Evolutionary conservation across 2,113 vertebrate species (phyloP), one percentile per base, ranked within the genome.

Genomic region (Tetrao urogallus): DNA sequence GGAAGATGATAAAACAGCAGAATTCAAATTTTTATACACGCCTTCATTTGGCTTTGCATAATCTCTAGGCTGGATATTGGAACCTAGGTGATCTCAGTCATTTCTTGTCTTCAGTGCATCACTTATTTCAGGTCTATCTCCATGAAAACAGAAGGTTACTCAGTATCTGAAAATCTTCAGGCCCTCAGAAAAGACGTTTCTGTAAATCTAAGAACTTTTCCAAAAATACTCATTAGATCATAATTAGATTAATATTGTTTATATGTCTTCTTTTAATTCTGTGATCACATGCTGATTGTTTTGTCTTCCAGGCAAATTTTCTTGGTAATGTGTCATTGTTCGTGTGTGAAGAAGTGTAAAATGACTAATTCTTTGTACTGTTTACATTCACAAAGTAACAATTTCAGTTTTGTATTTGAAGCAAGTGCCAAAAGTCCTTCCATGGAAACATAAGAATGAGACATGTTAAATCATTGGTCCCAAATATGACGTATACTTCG

Each of bases 251-350:
- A 74, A 18, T 65, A 16, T 70, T 94, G 47, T 86, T 80, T 78
- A 38, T 86, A 30, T 48, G 24, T 86, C 52, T 61, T 79, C 24
- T 86, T 16, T 63, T 66, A 58, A 70, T 93, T 93, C 38, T 73
- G 38, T 77, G 75, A 66, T 92, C 74, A 73, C 67, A 72, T 91
- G 77, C 82, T 91, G 27, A 56, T 54, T 95, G 34, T 82, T 81
- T 88, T 91, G 79, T 82, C 88, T 95, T 94, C 73, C 76, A 84
- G 76, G 52, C 85, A 74, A 32, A 84, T 90, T 96, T 93, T 91
- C 56, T 79, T 71, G 52, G 45, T 91, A 77, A 67, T 71, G 38
- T 93, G 88, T 96, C 89, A 93, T 94, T 95, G 70, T 94, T 88
- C 81, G 45, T 88, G 48, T 77, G 36, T 85, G 74, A 94, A 88